These are phyloP conservation scores for Erebia aethiops DNA, from an alignment of 2,888 invertebrate species.

Conservation along the genomic window DNA sequence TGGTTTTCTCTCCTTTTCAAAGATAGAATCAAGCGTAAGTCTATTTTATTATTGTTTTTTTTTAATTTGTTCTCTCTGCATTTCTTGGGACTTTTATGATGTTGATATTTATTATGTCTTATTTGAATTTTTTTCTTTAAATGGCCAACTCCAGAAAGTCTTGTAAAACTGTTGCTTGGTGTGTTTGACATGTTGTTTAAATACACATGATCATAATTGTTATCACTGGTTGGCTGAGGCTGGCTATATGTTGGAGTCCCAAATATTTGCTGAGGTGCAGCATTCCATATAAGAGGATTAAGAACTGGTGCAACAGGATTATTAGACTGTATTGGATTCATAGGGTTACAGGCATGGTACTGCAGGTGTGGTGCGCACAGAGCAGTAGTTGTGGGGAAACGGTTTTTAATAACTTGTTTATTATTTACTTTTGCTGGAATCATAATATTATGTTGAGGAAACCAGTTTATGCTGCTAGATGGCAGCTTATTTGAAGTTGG, in stretches of 20 bases:
- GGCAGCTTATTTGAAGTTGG: background rate
- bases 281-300: conserved; percentile 27
- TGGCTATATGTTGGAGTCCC: conserved; percentile 28
- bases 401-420: conserved; percentile 50
- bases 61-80: background rate
- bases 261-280: conserved; percentile 23
- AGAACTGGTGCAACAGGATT: conserved; percentile 38
- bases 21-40: conserved; percentile 15
- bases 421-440: conserved; percentile 43
- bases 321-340: conserved; percentile 49
- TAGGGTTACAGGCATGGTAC: conserved; percentile 25
- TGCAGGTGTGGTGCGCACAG: conserved; percentile 14
- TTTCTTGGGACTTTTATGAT: background rate
- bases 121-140: background rate
- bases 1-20: conserved; percentile 10
- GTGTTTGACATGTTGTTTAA: conserved; percentile 27
- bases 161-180: conserved; percentile 25
- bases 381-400: conserved; percentile 45
- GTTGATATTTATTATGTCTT: background rate
- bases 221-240: background rate
- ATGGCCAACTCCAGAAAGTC: background rate
- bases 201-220: conserved; percentile 19
- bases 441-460: conserved; percentile 7
- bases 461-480: conserved; percentile 13
- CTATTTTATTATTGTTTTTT: conserved; percentile 1